Evolutionary conservation across 2,113 vertebrate genomes (phyloP).

Genomic region (Peromyscus leucopus): DNA sequence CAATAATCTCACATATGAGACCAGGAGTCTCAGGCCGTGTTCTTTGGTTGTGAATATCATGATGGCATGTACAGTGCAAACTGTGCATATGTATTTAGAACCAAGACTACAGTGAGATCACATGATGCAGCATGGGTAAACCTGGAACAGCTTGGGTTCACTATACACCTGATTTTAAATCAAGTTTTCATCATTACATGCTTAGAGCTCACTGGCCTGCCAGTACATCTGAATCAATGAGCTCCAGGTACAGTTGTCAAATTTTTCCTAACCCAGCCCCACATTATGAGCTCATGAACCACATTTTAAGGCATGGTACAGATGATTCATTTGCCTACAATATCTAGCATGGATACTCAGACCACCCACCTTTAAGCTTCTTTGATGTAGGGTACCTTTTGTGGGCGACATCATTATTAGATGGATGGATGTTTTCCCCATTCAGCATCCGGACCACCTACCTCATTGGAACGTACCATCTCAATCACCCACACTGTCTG

Average conservation of each 20-base stretch:
- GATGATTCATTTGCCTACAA: neutral
- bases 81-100: neutral
- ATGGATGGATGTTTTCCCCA: neutral
- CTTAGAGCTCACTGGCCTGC: neutral
- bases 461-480: neutral
- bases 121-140: neutral
- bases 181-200: neutral
- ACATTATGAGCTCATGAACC: neutral
- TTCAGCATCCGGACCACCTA: neutral
- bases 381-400: neutral
- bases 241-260: neutral
- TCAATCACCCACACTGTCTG: too few species aligned
- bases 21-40: neutral
- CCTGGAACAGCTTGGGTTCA: neutral
- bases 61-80: too few species aligned
- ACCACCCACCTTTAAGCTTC: neutral
- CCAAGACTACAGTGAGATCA: neutral
- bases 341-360: neutral
- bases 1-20: too few species aligned
- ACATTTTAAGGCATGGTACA: neutral
- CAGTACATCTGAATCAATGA: neutral
- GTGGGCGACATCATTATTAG: neutral
- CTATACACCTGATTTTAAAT: neutral
- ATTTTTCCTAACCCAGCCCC: neutral
- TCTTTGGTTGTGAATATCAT: neutral